Evolutionary conservation across 2,888 invertebrate genomes (phyloP).

Genomic region (Drosophila ezoana): DNA sequence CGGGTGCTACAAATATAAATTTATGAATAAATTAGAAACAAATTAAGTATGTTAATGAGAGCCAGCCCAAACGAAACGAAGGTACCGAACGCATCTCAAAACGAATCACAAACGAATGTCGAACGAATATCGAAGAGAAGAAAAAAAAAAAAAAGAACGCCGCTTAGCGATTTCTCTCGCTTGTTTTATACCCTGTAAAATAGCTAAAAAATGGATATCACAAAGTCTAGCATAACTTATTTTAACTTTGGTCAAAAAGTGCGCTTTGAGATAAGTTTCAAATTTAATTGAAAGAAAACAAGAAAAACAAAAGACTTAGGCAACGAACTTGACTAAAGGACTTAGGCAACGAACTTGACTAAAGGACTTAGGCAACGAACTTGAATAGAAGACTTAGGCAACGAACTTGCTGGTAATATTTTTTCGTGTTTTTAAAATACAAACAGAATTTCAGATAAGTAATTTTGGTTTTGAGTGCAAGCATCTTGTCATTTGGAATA

Average conservation of each 20-base stretch:
- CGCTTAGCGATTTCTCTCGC: slow-evolving; percentile 51
- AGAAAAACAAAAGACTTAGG: slow-evolving; percentile 73
- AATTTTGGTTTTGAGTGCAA: no score
- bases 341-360: slow-evolving; percentile 57
- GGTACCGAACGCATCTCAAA: slow-evolving; percentile 28
- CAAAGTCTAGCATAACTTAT: not conserved
- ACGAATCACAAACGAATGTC: slow-evolving; percentile 40
- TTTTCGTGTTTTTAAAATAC: not conserved
- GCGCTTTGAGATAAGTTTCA: not conserved
- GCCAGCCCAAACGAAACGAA: slow-evolving; percentile 27
- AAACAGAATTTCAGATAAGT: not conserved
- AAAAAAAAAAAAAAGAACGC: slow-evolving; percentile 27
- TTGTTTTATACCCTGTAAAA: slow-evolving; percentile 8
- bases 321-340: slow-evolving; percentile 57
- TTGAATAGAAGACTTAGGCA: not conserved
- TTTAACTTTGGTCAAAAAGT: no score
- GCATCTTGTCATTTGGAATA: no score
- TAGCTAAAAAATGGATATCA: not conserved
- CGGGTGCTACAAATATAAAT: slow-evolving; percentile 78
- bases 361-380: slow-evolving; percentile 1
- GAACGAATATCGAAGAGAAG: slow-evolving; percentile 31
- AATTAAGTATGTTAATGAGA: slow-evolving; percentile 78
- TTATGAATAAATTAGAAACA: slow-evolving; percentile 81
- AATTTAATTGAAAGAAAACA: slow-evolving; percentile 50
- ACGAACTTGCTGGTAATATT: not conserved